Base-by-base conservation (phyloP, 2,888 invertebrate genomes). In the Muschampia plurimacula region DNA sequence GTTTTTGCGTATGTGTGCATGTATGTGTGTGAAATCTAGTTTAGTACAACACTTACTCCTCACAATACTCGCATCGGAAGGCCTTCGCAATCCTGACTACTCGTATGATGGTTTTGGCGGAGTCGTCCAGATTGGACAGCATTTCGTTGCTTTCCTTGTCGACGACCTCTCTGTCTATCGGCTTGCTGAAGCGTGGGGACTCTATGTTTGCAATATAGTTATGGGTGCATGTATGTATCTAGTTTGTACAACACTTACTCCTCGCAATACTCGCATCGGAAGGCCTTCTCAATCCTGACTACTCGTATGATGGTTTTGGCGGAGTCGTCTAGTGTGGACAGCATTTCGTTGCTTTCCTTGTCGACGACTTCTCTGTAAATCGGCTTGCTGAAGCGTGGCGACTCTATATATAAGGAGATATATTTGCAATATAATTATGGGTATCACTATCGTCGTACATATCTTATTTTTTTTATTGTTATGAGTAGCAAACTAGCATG, bases 211-310 rank as follows among this genome's bases (percentile, higher is more conserved):
- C 5, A 39, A 39, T 41, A 8, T 41, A 8, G 6, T 1, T 41
- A 6, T 41, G 8, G 1, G 7, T 41, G 9, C 1, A 8, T 4
- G 32, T 32, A 4, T 32, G 32, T 32, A 4, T 32, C 3, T 4
- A 4, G 2, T 32, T 4, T 32, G 3, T 4, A 32, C 39, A 15
- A 13, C 8, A 86, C 93, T 89, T 22, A 95, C 90, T 93, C 94
- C 77, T 95, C 95, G 69, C 95, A 95, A 68, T 87, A 95, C 76
- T 95, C 95, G 83, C 95, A 95, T 6, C 95, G 83, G 77, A 93
- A 95, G 0, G 94, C 95, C 82, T 93, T 93, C 72, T 95, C 95
- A 0, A 93, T 88, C 72, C 90, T 86, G 0, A 94, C 94, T 0
- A 92, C 88, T 0, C 89, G 81, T 8, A 93, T 88, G 1, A 90